Conservation (phyloP, 2,888 invertebrate genomes). For the Dexiosoma caninum region DNA sequence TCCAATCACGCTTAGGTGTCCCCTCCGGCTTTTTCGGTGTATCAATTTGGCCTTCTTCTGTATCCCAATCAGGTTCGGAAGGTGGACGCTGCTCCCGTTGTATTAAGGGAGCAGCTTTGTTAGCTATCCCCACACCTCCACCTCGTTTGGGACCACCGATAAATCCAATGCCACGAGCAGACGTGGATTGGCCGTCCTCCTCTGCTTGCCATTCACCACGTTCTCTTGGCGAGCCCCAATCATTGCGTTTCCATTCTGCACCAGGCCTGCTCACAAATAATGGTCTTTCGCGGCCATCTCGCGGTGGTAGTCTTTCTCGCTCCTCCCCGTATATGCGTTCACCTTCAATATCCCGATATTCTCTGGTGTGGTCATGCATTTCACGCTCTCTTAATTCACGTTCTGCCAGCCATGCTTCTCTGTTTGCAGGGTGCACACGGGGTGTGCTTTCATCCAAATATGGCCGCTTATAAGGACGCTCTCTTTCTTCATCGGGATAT, state of each 20-base stretch:
- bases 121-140: slow-evolving; percentile 37
- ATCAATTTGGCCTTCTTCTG: slow-evolving; percentile 70
- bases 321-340: slow-evolving; percentile 70
- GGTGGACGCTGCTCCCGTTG: slow-evolving; percentile 69
- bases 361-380: slow-evolving; percentile 60
- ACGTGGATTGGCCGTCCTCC: slow-evolving; percentile 27
- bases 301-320: slow-evolving; percentile 65
- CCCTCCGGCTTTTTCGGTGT: slow-evolving; percentile 47
- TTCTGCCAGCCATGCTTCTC: slow-evolving; percentile 66
- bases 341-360: slow-evolving; percentile 68
- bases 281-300: slow-evolving; percentile 68
- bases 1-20: slow-evolving; percentile 62
- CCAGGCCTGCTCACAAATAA: slow-evolving; percentile 64
- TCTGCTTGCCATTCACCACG: slow-evolving; percentile 71
- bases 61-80: slow-evolving; percentile 76
- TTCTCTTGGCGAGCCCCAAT: slow-evolving; percentile 69
- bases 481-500: slow-evolving; percentile 75
- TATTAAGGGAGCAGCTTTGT: slow-evolving; percentile 49
- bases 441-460: slow-evolving; percentile 72
- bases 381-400: slow-evolving; percentile 66
- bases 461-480: slow-evolving; percentile 73
- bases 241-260: slow-evolving; percentile 71
- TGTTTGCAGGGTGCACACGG: slow-evolving; percentile 62
- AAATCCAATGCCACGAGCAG: slow-evolving; percentile 67
- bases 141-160: slow-evolving; percentile 73